phyloP scores from a whole-genome alignment of 2,888 invertebrate genomes.

The Sinodicranocentrus sp. region DNA sequence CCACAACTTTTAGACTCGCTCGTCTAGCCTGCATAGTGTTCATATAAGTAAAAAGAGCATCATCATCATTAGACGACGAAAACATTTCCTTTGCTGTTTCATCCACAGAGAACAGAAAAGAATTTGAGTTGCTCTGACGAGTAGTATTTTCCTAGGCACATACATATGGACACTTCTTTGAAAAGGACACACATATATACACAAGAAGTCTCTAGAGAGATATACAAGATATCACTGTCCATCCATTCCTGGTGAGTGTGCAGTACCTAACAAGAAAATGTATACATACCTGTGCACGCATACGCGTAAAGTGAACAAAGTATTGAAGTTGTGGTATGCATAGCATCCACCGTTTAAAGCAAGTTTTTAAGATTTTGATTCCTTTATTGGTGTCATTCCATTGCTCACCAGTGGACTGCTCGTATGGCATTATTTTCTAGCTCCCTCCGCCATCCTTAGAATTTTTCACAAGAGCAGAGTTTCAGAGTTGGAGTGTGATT shows the following conservation, averaged over 20 bases:
- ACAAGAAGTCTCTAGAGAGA: conserved; percentile 2
- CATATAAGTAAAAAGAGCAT: conserved; percentile 47
- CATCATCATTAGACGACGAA: conserved; percentile 19
- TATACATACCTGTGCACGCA: conserved; percentile 25
- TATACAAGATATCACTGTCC: background rate
- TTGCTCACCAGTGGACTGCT: conserved; percentile 24
- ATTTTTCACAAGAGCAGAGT: background rate
- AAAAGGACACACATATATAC: background rate
- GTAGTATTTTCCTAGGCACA: background rate
- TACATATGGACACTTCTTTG: conserved; percentile 9
- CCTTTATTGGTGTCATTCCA: conserved; percentile 61
- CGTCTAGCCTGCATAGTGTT: conserved; percentile 42
- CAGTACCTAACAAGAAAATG: conserved; percentile 18
- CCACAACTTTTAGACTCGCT: background rate
- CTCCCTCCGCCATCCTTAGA: background rate
- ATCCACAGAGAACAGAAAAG: too few relatives aligned
- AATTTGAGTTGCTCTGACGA: too few relatives aligned
- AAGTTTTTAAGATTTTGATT: conserved; percentile 58
- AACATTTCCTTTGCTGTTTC: background rate
- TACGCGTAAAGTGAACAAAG: conserved; percentile 39
- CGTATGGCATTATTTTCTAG: background rate
- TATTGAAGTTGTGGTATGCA: conserved; percentile 36
- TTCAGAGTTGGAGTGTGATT: conserved; percentile 24
- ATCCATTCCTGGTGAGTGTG: conserved; percentile 23
- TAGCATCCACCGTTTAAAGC: conserved; percentile 31